Conservation (phyloP, 2,797 vertebrate genomes). For the Lutjanus argentimaculatus region DNA sequence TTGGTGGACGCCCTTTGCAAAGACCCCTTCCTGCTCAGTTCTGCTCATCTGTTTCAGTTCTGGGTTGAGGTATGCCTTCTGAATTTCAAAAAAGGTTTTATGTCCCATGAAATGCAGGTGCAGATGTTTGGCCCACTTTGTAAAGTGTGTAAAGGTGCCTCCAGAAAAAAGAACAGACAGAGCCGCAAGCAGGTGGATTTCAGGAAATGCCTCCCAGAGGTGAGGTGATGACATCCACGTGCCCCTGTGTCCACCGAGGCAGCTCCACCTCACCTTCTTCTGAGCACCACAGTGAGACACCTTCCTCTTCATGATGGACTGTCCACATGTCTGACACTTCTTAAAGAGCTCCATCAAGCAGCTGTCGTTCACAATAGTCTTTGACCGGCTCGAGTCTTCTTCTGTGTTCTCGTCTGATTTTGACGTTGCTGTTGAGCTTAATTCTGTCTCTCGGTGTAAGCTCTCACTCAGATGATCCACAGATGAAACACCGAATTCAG, state of each 20-base stretch:
- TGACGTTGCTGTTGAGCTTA: not conserved
- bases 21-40: conserved; percentile 1
- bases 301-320: conserved; percentile 20
- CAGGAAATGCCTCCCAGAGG: conserved; percentile 39
- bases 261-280: conserved; percentile 38
- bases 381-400: conserved; percentile 7
- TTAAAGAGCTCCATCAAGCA: conserved; percentile 50
- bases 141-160: conserved; percentile 28
- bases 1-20: not conserved
- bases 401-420: not conserved
- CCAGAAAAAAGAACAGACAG: conserved; percentile 36
- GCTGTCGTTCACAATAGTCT: conserved; percentile 42
- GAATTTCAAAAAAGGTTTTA: conserved; percentile 45
- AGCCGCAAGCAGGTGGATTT: conserved; percentile 28
- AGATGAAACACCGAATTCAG: not conserved
- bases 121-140: conserved; percentile 37
- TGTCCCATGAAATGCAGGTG: conserved; percentile 33
- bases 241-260: conserved; percentile 32
- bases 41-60: not conserved
- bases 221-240: conserved; percentile 41
- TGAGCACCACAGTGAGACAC: conserved; percentile 39
- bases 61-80: conserved; percentile 36
- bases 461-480: not conserved
- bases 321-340: conserved; percentile 41
- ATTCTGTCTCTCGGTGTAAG: conserved; percentile 13